Evolutionary conservation across 2,888 invertebrate species (phyloP), one percentile per base, ranked within the genome.

Genomic region (Zele albiditarsus): DNA sequence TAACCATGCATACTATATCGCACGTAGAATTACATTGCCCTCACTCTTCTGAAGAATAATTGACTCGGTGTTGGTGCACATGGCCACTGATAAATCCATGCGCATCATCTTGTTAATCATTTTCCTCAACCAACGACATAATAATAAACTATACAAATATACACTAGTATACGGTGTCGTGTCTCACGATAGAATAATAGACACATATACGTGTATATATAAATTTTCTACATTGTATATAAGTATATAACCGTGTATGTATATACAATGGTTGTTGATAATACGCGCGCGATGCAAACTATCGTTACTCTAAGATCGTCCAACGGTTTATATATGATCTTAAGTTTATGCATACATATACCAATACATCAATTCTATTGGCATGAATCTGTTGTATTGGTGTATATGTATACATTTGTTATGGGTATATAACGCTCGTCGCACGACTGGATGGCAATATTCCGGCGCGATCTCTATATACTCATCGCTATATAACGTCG

Each of bases 141-240:
- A 53, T 53, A 53, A 53, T 53, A 53, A 53, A 53, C 53, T 53
- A 53, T 53, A 53, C 20, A 53, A 53, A 53, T 53, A 53, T 53
- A 53, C 53, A 20, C 20, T 4, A 53, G 53, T 53, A 53, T 53
- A 53, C 53, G 8, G 23, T 53, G 23, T 53, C 53, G 53, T 53
- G 53, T 53, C 53, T 53, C 53, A 53, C 53, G 60, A 60, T 60
- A 60, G 60, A 60, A 60, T 60, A 60, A 60, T 60, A 60, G 60
- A 60, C 60, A 27, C 12, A 23, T 10, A 60, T 60, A 60, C 25
- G 3, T 25, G 12, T 60, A 25, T 27, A 12, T 5, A 25, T 27
- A n/a, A n/a, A n/a, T n/a, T n/a, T n/a, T n/a, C 1, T 20, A 53
- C 53, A 23, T 38, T 38, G 38, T 20, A 27, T 23, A 53, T 28